Conservation (phyloP, 2,113 vertebrate genomes). For the Numenius arquata region DNA sequence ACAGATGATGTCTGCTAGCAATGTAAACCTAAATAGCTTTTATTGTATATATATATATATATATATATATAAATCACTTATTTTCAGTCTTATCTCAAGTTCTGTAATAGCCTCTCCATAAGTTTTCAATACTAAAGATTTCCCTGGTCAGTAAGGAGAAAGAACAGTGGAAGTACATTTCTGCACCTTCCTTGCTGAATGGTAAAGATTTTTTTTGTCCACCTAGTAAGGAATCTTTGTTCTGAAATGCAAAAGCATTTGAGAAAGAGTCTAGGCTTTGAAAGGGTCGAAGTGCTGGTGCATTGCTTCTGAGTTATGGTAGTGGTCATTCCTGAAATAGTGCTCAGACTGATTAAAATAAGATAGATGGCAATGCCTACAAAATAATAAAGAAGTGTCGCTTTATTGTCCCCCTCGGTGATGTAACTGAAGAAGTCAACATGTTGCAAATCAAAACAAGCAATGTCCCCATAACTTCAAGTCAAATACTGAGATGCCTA, state of each 20-base stretch:
- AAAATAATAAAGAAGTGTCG: background rate
- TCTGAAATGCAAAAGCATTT: background rate
- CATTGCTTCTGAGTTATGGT: background rate
- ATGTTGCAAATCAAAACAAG: background rate
- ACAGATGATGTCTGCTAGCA: background rate
- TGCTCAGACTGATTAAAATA: background rate
- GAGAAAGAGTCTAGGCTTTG: background rate
- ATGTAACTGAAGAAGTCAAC: background rate
- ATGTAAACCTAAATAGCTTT: background rate
- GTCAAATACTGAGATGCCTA: background rate
- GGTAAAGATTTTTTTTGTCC: background rate
- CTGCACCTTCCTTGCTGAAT: background rate
- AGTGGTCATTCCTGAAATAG: background rate
- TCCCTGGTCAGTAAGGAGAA: background rate
- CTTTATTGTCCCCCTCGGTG: background rate
- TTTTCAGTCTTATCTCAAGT: background rate
- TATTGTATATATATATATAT: background rate
- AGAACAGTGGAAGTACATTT: background rate
- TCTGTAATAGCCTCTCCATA: background rate
- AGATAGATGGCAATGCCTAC: background rate
- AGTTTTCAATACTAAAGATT: background rate
- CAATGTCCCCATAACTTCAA: background rate
- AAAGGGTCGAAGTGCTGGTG: background rate
- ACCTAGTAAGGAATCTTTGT: background rate
- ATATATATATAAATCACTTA: background rate